phyloP scores from a whole-genome alignment of 2,888 invertebrate species.

The Lottia scabra region DNA sequence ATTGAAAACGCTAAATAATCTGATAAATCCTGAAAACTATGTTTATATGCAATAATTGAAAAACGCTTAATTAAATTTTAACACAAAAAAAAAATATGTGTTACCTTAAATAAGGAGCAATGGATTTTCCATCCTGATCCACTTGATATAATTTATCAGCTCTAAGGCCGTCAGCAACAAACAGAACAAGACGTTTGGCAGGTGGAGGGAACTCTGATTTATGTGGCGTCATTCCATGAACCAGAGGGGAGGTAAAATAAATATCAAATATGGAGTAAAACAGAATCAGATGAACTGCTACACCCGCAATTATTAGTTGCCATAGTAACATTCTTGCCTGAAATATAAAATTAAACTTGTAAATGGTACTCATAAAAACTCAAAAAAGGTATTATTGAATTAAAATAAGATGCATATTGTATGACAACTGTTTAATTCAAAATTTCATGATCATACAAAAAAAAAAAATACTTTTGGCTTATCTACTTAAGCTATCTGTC shows the following conservation, averaged over 20 bases:
- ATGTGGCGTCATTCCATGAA: conserved; percentile 75
- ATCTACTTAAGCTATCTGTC: too few relatives aligned
- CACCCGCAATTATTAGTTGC: conserved; percentile 56
- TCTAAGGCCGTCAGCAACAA: conserved; percentile 93
- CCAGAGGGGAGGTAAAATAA: conserved; percentile 91
- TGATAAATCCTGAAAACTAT: too few relatives aligned
- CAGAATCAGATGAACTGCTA: conserved; percentile 79
- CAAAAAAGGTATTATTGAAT: too few relatives aligned
- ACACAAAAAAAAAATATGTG: not conserved
- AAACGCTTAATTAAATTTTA: too few relatives aligned
- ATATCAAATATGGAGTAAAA: conserved; percentile 90
- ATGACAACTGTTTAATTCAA: too few relatives aligned
- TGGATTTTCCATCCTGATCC: conserved; percentile 70
- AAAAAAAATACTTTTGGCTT: too few relatives aligned
- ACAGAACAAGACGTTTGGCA: conserved; percentile 85
- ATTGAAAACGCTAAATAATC: too few relatives aligned
- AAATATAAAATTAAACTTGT: too few relatives aligned
- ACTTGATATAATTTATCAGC: conserved; percentile 82
- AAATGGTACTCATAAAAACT: too few relatives aligned
- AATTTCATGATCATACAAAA: too few relatives aligned
- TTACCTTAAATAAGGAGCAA: conserved; percentile 77
- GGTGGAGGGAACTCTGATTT: conserved; percentile 67
- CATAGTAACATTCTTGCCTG: conserved; percentile 36
- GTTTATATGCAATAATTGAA: too few relatives aligned
- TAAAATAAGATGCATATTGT: too few relatives aligned